Conservation (phyloP, 2,888 invertebrate species). For the Itoplectis maculator region DNA sequence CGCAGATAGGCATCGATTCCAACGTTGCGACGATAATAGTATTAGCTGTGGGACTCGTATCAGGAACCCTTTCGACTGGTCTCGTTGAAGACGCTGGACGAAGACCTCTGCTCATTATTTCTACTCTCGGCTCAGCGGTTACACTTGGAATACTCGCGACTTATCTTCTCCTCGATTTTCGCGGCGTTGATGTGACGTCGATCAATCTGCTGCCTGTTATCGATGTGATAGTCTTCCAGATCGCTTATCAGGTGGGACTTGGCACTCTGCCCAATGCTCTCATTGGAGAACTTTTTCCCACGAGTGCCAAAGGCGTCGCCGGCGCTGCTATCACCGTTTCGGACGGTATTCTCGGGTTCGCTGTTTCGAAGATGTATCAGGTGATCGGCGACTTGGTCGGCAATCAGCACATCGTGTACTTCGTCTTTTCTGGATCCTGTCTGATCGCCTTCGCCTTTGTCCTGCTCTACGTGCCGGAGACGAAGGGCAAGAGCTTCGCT, state of each 20-base stretch:
- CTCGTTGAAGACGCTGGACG: slow-evolving; percentile 85
- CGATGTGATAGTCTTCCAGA: slow-evolving; percentile 80
- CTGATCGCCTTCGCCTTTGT: slow-evolving; percentile 79
- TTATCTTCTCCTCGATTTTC: slow-evolving; percentile 75
- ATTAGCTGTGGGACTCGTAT: slow-evolving; percentile 84
- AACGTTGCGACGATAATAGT: slow-evolving; percentile 85
- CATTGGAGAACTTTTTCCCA: slow-evolving; percentile 81
- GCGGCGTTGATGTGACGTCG: slow-evolving; percentile 73
- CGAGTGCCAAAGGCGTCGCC: slow-evolving; percentile 81
- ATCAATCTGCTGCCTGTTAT: slow-evolving; percentile 78
- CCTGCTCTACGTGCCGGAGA: slow-evolving; percentile 79
- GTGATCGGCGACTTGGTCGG: slow-evolving; percentile 77
- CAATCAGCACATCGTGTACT: slow-evolving; percentile 74
- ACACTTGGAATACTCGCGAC: slow-evolving; percentile 76
- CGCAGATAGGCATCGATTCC: slow-evolving; percentile 77
- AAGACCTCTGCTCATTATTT: slow-evolving; percentile 84
- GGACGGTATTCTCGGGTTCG: slow-evolving; percentile 81
- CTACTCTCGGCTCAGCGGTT: slow-evolving; percentile 82
- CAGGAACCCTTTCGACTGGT: slow-evolving; percentile 80
- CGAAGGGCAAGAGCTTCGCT: slow-evolving; percentile 80
- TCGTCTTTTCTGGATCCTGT: slow-evolving; percentile 79
- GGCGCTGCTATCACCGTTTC: slow-evolving; percentile 80
- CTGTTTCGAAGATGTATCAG: slow-evolving; percentile 80
- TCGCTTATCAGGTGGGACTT: slow-evolving; percentile 80
- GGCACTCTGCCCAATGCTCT: slow-evolving; percentile 81